A percentile compares a stretch with the other conserved stretches of the same genome.
These are phyloP conservation scores for Lasaia peninsularis DNA, from an alignment of 1,140 invertebrate species.

Conservation along the genomic window DNA sequence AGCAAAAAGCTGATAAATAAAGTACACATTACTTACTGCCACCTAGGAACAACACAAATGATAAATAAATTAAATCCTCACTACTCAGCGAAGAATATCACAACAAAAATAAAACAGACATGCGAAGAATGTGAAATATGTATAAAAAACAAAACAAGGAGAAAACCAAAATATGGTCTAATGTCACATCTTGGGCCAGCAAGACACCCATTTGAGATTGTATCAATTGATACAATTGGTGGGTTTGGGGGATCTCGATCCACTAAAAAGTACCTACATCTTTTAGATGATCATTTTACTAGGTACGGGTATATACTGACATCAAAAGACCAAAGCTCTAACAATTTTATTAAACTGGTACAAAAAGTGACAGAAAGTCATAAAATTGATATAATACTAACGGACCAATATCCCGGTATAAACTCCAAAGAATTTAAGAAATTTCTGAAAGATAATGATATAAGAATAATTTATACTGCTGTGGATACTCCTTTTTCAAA, in stretches of 20 bases:
- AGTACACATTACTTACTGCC: slow-evolving; percentile 9
- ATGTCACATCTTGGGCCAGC: background rate
- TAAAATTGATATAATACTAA: background rate
- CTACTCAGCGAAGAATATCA: background rate
- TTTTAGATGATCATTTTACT: too few species aligned
- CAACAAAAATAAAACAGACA: background rate
- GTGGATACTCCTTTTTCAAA: too few species aligned
- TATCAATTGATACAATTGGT: too few species aligned
- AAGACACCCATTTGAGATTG: background rate
- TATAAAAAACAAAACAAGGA: slow-evolving; percentile 1
- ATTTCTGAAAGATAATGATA: background rate
- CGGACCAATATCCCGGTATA: too few species aligned
- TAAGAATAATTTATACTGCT: background rate
- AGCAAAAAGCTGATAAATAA: slow-evolving; percentile 8
- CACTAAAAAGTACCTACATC: background rate
- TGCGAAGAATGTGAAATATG: slow-evolving; percentile 3
- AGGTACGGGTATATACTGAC: too few species aligned
- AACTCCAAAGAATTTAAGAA: background rate
- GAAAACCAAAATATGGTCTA: background rate
- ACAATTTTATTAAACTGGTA: background rate
- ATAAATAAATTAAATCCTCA: slow-evolving; percentile 8
- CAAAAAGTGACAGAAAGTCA: background rate
- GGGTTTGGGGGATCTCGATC: background rate
- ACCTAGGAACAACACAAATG: slow-evolving; percentile 1
- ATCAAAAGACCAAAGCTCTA: too few species aligned